Percentiles rank a stretch among this genome's conserved stretches.
Conservation (phyloP, 1,140 invertebrate species). For the Tetramorium parvispinum region DNA sequence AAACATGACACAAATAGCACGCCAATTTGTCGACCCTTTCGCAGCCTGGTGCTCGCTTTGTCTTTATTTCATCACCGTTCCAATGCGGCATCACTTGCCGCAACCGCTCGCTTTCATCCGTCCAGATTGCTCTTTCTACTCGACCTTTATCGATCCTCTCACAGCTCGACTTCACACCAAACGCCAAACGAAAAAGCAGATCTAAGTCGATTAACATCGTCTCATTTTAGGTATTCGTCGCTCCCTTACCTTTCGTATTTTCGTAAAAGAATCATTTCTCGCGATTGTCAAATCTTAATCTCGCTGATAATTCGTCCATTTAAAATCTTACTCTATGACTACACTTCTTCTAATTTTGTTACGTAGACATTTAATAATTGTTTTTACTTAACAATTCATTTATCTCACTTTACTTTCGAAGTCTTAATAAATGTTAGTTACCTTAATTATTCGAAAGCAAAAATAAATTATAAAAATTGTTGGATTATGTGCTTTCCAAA, state of each 20-base stretch:
- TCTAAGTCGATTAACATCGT: constrained; percentile 30
- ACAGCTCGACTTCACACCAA: constrained; percentile 28
- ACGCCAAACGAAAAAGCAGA: constrained; percentile 11
- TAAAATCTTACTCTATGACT: not conserved
- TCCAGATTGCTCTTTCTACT: constrained; percentile 2
- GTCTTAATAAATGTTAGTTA: not conserved
- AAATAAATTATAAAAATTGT: constrained; percentile 29
- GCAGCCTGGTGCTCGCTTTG: constrained; percentile 1
- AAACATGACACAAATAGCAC: constrained; percentile 33
- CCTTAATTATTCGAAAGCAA: not conserved
- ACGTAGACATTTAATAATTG: not conserved
- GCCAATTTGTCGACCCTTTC: constrained; percentile 50
- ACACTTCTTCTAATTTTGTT: not conserved
- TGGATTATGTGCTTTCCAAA: not conserved
- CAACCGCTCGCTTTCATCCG: not conserved
- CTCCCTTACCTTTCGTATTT: not conserved
- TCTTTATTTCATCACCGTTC: constrained; percentile 40
- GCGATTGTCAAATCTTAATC: not conserved
- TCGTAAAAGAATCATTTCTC: not conserved
- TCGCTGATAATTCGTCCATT: not conserved
- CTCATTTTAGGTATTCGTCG: not conserved
- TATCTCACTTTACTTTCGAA: not conserved
- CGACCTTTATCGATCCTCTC: constrained; percentile 36
- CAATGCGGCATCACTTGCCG: constrained; percentile 13
- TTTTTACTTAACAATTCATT: not conserved